A percentile compares a stretch with the other conserved stretches of the same genome.
phyloP scores from a whole-genome alignment of 2,113 vertebrate species.

The Dipodomys spectabilis region DNA sequence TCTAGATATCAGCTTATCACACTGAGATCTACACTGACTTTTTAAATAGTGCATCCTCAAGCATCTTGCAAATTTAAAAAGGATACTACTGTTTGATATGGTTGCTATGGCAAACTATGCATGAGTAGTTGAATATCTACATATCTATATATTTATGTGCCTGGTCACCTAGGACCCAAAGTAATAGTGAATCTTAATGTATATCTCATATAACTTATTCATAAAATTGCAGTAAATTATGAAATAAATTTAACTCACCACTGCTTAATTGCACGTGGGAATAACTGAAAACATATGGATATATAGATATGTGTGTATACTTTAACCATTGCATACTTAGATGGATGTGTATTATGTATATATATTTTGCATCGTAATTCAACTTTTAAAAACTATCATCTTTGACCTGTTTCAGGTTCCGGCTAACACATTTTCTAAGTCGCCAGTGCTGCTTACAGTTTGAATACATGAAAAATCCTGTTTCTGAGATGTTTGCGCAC shows the following conservation, averaged over 20 bases:
- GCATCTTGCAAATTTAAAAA: constrained; percentile 84
- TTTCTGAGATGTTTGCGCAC: constrained; percentile 98
- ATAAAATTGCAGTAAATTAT: constrained; percentile 70
- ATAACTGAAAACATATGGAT: constrained; percentile 84
- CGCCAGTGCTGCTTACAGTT: constrained; percentile 96
- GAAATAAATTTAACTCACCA: constrained; percentile 73
- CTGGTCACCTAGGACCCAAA: constrained; percentile 37
- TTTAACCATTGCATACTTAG: constrained; percentile 86
- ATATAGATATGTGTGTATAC: constrained; percentile 87
- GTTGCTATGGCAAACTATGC: constrained; percentile 87
- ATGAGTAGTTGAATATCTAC: constrained; percentile 83
- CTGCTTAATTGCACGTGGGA: constrained; percentile 41
- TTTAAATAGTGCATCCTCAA: constrained; percentile 84
- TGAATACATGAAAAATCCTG: constrained; percentile 96
- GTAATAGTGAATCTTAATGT: constrained; percentile 48
- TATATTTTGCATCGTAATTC: constrained; percentile 87
- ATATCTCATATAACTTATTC: constrained; percentile 45
- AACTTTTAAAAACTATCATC: constrained; percentile 92
- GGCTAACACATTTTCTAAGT: constrained; percentile 97
- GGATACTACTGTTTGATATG: constrained; percentile 84
- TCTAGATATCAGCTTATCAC: not conserved
- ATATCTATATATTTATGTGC: constrained; percentile 85
- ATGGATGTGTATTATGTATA: constrained; percentile 86
- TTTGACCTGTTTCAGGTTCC: constrained; percentile 99
- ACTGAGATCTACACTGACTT: constrained; percentile 70